A percentile compares a stretch with the other conserved stretches of the same genome.
Conservation (phyloP, 2,113 vertebrate genomes). For the Pteropus alecto region DNA sequence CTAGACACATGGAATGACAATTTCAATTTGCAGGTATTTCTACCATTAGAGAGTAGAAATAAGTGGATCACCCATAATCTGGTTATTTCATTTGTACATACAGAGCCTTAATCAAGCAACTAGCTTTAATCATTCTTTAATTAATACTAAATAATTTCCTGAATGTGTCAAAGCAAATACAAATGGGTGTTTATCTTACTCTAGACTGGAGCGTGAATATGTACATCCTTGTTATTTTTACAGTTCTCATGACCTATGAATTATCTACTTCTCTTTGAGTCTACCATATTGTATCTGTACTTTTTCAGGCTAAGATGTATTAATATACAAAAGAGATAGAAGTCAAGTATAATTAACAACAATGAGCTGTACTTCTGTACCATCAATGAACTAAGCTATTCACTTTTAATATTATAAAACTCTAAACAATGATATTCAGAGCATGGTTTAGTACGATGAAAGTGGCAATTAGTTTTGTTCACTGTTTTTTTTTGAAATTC, state of each 20-base stretch:
- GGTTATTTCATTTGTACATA: slow-evolving; percentile 30
- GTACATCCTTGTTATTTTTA: not conserved
- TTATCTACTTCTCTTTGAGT: not conserved
- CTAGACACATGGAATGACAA: not conserved
- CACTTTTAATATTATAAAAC: slow-evolving; percentile 15
- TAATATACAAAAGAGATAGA: slow-evolving; percentile 34
- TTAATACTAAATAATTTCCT: slow-evolving; percentile 35
- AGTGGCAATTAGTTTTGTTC: not conserved
- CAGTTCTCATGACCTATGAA: not conserved
- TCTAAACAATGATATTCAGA: slow-evolving; percentile 3
- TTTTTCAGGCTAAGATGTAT: not conserved
- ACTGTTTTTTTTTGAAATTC: slow-evolving; percentile 19
- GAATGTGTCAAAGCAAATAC: slow-evolving; percentile 33
- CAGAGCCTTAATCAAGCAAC: not conserved
- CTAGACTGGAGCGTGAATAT: too few relatives aligned
- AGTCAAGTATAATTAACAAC: not conserved
- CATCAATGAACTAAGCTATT: not conserved
- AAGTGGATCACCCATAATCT: not conserved
- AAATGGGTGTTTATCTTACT: not conserved
- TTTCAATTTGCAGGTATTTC: slow-evolving; percentile 7
- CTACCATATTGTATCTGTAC: not conserved
- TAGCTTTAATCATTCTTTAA: slow-evolving; percentile 7
- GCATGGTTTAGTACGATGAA: not conserved
- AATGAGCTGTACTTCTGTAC: not conserved
- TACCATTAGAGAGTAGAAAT: not conserved